These are phyloP conservation scores for Agonopterix subpropinquella DNA, from an alignment of 2,888 invertebrate genomes.

Conservation along the genomic window DNA sequence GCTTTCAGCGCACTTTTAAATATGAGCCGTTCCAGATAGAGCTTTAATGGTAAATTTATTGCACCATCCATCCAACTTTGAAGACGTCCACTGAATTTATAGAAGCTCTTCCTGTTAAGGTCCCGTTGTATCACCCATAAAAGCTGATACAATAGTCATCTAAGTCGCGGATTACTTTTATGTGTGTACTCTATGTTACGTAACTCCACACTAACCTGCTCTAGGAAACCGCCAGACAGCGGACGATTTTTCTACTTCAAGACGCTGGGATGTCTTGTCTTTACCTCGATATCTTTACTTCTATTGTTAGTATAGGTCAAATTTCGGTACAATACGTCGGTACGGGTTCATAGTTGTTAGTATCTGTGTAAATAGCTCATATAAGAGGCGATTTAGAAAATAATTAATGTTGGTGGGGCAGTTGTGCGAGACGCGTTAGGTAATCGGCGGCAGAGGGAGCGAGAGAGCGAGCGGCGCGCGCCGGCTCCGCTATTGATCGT, in stretches of 20 bases:
- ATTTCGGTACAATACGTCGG: slow-evolving; percentile 8
- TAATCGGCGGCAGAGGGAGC: slow-evolving; percentile 51
- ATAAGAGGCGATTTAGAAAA: slow-evolving; percentile 50
- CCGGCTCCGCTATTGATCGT: slow-evolving; percentile 67
- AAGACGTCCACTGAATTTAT: slow-evolving; percentile 22
- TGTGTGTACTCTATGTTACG: slow-evolving; percentile 36
- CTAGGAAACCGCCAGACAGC: slow-evolving; percentile 22
- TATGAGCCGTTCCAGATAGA: slow-evolving; percentile 37
- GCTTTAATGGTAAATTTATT: slow-evolving; percentile 35
- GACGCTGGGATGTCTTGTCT: slow-evolving; percentile 2
- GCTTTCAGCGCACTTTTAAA: slow-evolving; percentile 48
- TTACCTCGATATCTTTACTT: neutral
- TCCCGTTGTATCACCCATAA: slow-evolving; percentile 5
- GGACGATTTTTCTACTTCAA: slow-evolving; percentile 10
- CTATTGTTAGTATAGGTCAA: neutral
- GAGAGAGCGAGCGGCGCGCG: slow-evolving; percentile 62
- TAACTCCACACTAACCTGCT: slow-evolving; percentile 23
- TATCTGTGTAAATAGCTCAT: slow-evolving; percentile 40
- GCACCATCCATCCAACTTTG: slow-evolving; percentile 27
- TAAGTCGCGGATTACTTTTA: slow-evolving; percentile 26
- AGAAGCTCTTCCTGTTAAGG: neutral
- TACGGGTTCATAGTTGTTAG: slow-evolving; percentile 23
- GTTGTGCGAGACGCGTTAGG: slow-evolving; percentile 65
- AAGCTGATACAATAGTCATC: slow-evolving; percentile 12
- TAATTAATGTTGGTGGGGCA: slow-evolving; percentile 65